phyloP scores from a whole-genome alignment of 2,797 vertebrate species.

The Rhyacichthys aspro region DNA sequence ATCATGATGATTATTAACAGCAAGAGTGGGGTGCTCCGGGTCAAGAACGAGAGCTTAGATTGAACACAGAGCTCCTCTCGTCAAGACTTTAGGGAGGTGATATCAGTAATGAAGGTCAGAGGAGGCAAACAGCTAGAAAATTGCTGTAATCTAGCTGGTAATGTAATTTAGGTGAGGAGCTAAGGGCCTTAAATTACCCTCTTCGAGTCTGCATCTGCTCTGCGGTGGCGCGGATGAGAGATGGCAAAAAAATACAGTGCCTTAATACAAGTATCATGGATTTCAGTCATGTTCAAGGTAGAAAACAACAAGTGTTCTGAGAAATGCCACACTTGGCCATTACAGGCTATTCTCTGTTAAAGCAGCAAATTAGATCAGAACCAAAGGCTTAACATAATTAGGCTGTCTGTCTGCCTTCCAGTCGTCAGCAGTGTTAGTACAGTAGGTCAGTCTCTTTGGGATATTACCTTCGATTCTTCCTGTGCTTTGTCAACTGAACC shows the following conservation, averaged over 20 bases:
- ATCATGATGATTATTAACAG: slow-evolving; percentile 46
- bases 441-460: slow-evolving; percentile 1
- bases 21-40: slow-evolving; percentile 36
- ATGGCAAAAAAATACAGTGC: slow-evolving; percentile 1
- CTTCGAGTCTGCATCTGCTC: slow-evolving; percentile 21
- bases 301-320: not conserved
- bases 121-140: slow-evolving; percentile 72
- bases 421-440: slow-evolving; percentile 3
- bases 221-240: slow-evolving; percentile 12
- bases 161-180: slow-evolving; percentile 69
- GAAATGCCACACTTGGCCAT: not conserved
- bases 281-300: slow-evolving; percentile 4
- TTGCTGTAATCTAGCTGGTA: slow-evolving; percentile 73
- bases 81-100: slow-evolving; percentile 45
- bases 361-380: not conserved
- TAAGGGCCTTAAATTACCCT: slow-evolving; percentile 56
- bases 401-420: not conserved
- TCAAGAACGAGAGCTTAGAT: slow-evolving; percentile 55
- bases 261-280: not conserved
- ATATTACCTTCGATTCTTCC: slow-evolving; percentile 12
- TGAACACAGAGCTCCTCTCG: slow-evolving; percentile 43
- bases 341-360: not conserved
- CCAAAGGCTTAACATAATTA: not conserved
- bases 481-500: not conserved
- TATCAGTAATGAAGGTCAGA: slow-evolving; percentile 67